A percentile compares a stretch with the other conserved stretches of the same genome.
Evolutionary conservation across 1,140 invertebrate species (phyloP).

Genomic region (Lethocerus indicus): DNA sequence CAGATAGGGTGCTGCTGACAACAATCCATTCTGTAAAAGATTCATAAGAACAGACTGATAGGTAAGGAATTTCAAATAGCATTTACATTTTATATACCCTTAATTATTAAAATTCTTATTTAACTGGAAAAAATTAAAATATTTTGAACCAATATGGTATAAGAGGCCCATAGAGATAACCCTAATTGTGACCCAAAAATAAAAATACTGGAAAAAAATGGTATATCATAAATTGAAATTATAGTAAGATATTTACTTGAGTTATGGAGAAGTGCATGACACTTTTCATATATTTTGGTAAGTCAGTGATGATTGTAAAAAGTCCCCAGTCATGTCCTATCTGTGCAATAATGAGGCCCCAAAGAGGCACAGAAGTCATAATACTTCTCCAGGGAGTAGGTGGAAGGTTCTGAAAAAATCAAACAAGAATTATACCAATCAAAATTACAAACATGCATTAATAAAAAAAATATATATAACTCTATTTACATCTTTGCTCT

Average conservation of each 20-base stretch:
- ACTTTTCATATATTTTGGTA: conserved; percentile 71
- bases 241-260: conserved; percentile 27
- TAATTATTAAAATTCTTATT: too few relatives aligned
- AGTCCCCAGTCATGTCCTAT: conserved; percentile 73
- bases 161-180: too few relatives aligned
- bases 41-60: too few relatives aligned
- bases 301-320: conserved; percentile 67
- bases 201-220: too few relatives aligned
- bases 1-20: conserved; percentile 39
- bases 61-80: too few relatives aligned
- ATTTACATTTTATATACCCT: not conserved
- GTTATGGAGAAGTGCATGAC: conserved; percentile 63
- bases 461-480: not conserved
- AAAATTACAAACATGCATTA: not conserved
- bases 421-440: not conserved
- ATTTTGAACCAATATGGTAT: too few relatives aligned
- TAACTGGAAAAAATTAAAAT: too few relatives aligned
- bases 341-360: conserved; percentile 52
- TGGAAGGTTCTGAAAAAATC: conserved; percentile 13
- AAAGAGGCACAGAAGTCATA: conserved; percentile 54
- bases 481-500: conserved; percentile 10
- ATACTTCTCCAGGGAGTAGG: conserved; percentile 48
- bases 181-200: too few relatives aligned
- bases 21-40: conserved; percentile 30
- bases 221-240: too few relatives aligned